Base-by-base conservation (phyloP, 1,140 invertebrate species). In the Polyergus mexicanus region DNA sequence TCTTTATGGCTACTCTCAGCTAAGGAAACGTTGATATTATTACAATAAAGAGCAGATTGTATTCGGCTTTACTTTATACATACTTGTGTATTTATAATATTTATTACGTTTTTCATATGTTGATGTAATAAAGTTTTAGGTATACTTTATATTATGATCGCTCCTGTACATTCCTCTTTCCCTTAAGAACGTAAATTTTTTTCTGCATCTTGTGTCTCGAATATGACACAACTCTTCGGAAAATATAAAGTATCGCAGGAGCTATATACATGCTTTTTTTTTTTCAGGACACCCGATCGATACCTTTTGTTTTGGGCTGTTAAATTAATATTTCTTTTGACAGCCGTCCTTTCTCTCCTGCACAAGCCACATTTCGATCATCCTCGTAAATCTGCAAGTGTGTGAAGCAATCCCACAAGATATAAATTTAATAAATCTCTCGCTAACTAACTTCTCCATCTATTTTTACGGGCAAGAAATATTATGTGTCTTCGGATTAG, bases 91-190 rank as follows among this genome's bases (percentile, higher is more conserved):
- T 91, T 88, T 90, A 91, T 89, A 91, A 90, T 91, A 91, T 91
- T 91, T 91, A 91, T 91, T 89, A 87, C 74, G 60, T 85, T 91
- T 91, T 90, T 90, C 85, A 75, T 91, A 91, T 83, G 87, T 91
- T 91, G 80, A 85, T 91, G 84, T 91, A 91, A 91, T 91, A 91
- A 91, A 91, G 74, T 86, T 80, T 77, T 68, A 86, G 60, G 69
- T 84, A 89, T 88, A 89, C 85, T 89, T 91, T 85, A 51, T 19
- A 86, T 35, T 69, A 25, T 7, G n/a, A 41, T 16, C 19, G 16
- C 32, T 41, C 68, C 54, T 75, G 8, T 88, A 58, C 41, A 28
- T 86, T 16, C 47, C 3, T 58, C 2, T 65, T 44, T 75, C 19
- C 35, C 58, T 65, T 44, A 44, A 65, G 22, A 25, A 41, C 22